A percentile compares a stretch with the other conserved stretches of the same genome.
These are phyloP conservation scores for Calliphora vomitoria DNA, from an alignment of 2,888 invertebrate genomes.

Conservation along the genomic window DNA sequence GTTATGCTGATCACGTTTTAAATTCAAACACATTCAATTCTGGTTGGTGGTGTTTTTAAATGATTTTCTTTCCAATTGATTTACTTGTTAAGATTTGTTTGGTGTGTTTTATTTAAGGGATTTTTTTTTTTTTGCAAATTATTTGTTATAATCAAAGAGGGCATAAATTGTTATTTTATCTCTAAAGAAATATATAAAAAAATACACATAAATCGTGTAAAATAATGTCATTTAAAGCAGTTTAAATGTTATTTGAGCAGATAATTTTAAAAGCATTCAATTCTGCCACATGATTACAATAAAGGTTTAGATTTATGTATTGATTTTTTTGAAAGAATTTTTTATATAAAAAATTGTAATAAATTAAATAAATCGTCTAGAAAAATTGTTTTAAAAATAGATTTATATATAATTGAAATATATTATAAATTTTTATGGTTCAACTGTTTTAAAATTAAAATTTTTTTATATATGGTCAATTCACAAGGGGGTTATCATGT, in stretches of 20 bases:
- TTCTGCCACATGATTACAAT: neutral
- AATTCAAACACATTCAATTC: neutral
- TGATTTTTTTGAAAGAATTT: neutral
- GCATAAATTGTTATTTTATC: conserved; percentile 31
- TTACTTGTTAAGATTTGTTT: neutral
- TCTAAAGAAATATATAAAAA: neutral
- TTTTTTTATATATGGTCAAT: too few species aligned
- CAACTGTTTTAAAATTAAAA: too few species aligned
- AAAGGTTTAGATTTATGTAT: neutral
- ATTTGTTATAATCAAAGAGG: conserved; percentile 7
- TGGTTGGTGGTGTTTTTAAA: neutral
- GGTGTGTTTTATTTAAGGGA: neutral
- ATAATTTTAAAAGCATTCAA: neutral
- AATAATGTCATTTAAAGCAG: neutral
- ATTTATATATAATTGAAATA: neutral
- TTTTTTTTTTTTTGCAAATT: neutral
- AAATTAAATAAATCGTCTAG: neutral
- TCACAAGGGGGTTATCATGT: too few species aligned
- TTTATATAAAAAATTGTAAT: neutral
- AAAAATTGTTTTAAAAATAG: neutral
- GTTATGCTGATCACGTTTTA: conserved; percentile 37
- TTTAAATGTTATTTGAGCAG: neutral
- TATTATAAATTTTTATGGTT: neutral
- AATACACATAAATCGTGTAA: neutral
- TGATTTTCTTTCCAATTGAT: neutral